Percentiles rank a stretch among this genome's conserved stretches.
Conservation (phyloP, 2,797 vertebrate genomes). For the Gymnoscopelus microlampas region DNA sequence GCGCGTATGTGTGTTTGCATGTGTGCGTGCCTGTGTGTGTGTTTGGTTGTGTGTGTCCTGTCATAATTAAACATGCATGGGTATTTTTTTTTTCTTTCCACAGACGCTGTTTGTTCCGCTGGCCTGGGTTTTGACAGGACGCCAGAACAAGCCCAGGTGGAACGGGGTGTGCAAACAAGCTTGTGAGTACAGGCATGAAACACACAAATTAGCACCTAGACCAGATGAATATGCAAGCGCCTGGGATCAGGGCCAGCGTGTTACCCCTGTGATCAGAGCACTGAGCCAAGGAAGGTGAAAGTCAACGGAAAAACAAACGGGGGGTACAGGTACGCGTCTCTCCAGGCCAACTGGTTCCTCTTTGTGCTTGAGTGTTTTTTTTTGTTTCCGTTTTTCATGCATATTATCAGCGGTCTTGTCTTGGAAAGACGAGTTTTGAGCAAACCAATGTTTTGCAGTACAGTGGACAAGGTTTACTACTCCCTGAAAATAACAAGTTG, state of each 20-base stretch:
- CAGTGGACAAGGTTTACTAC: too few relatives aligned
- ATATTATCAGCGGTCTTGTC: not conserved
- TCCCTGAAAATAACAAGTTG: too few relatives aligned
- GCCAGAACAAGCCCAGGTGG: slow-evolving; percentile 97
- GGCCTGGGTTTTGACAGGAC: slow-evolving; percentile 94
- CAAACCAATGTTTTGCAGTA: too few relatives aligned
- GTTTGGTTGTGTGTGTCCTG: slow-evolving; percentile 71
- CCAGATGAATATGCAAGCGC: slow-evolving; percentile 89
- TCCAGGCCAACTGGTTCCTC: slow-evolving; percentile 29
- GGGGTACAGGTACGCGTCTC: slow-evolving; percentile 15
- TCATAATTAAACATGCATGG: slow-evolving; percentile 98
- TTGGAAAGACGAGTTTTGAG: not conserved
- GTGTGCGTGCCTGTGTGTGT: slow-evolving; percentile 40
- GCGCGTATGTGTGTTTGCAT: slow-evolving; percentile 1
- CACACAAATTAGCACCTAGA: slow-evolving; percentile 95
- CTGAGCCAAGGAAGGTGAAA: slow-evolving; percentile 56
- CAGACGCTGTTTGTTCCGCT: slow-evolving; percentile 91
- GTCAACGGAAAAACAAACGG: slow-evolving; percentile 51
- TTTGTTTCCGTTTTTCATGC: too few relatives aligned
- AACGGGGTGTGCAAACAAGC: slow-evolving; percentile 94
- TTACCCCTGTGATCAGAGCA: slow-evolving; percentile 44
- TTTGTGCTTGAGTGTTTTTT: slow-evolving; percentile 1
- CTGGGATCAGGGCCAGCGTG: slow-evolving; percentile 78
- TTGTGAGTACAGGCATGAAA: slow-evolving; percentile 92
- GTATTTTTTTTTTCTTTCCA: slow-evolving; percentile 81